These are phyloP conservation scores for Odontamblyopus rebecca DNA, from an alignment of 2,797 vertebrate genomes.

Conservation along the genomic window DNA sequence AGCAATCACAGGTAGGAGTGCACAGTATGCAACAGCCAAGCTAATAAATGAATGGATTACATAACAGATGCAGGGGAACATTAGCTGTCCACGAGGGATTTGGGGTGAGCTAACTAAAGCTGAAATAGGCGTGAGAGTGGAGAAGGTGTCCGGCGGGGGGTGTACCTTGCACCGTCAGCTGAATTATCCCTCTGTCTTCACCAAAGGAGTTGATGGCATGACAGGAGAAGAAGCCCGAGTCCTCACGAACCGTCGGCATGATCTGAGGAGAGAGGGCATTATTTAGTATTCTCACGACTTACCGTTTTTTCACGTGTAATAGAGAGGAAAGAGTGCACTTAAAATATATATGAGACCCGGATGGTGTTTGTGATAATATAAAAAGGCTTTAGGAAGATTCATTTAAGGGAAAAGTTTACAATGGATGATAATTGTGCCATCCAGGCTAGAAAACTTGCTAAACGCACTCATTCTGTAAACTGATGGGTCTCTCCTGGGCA, in stretches of 20 bases:
- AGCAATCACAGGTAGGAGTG: slow-evolving; percentile 15
- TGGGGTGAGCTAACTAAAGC: slow-evolving; percentile 6
- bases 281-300: no score
- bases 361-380: no score
- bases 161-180: slow-evolving; percentile 97
- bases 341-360: no score
- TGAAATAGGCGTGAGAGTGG: neutral
- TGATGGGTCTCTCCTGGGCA: no score
- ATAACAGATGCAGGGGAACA: slow-evolving; percentile 27
- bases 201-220: slow-evolving; percentile 99
- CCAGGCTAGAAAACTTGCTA: no score
- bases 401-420: no score
- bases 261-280: slow-evolving; percentile 76
- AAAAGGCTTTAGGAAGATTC: no score
- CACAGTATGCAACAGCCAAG: slow-evolving; percentile 23
- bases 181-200: slow-evolving; percentile 97
- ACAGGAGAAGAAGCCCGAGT: slow-evolving; percentile 98
- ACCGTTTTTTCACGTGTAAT: no score
- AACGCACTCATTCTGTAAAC: no score
- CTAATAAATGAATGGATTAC: slow-evolving; percentile 32
- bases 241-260: slow-evolving; percentile 94
- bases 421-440: no score
- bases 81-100: neutral
- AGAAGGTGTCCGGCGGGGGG: neutral
- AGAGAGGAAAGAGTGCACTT: no score